These are phyloP conservation scores for Siderastrea siderea DNA, from an alignment of 92 coral and sea anemone species.

Conservation along the genomic window DNA sequence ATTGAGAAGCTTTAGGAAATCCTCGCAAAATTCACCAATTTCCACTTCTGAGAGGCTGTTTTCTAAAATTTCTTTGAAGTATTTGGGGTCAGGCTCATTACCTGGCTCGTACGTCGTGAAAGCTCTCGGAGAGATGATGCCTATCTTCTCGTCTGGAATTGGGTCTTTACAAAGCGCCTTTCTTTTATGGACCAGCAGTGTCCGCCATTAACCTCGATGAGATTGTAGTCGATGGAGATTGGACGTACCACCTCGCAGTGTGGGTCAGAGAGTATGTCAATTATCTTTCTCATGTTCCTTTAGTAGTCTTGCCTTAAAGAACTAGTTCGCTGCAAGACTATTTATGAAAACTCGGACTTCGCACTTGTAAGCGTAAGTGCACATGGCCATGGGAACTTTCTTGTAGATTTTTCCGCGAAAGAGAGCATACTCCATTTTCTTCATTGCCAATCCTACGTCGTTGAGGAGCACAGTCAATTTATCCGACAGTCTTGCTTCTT, in stretches of 20 bases:
- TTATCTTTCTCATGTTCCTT: constrained; percentile 8
- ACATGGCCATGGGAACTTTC: constrained; percentile 28
- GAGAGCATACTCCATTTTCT: constrained; percentile 31
- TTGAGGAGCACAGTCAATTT: constrained; percentile 22
- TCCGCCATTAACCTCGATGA: background rate
- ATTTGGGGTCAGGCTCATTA: constrained; percentile 15
- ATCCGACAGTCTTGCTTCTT: constrained; percentile 15
- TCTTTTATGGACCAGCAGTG: constrained; percentile 21
- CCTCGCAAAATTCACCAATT: background rate
- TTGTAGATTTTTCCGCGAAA: constrained; percentile 39
- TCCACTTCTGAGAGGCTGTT: background rate
- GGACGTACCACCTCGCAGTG: too few relatives aligned
- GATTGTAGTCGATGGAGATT: too few relatives aligned
- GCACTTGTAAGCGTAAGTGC: constrained; percentile 44
- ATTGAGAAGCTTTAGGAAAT: background rate
- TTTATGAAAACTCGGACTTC: constrained; percentile 15
- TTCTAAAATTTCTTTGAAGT: constrained; percentile 38
- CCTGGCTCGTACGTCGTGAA: background rate
- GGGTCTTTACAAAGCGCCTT: background rate
- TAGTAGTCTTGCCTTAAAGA: constrained; percentile 23
- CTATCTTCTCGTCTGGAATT: constrained; percentile 23
- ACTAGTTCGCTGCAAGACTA: background rate
- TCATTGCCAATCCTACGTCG: constrained; percentile 40
- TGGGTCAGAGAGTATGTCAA: background rate
- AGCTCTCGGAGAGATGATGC: constrained; percentile 25